A percentile compares a stretch with the other conserved stretches of the same genome.
Evolutionary conservation across 1,140 invertebrate genomes (phyloP).

Genomic region (Ceratina calcarata): DNA sequence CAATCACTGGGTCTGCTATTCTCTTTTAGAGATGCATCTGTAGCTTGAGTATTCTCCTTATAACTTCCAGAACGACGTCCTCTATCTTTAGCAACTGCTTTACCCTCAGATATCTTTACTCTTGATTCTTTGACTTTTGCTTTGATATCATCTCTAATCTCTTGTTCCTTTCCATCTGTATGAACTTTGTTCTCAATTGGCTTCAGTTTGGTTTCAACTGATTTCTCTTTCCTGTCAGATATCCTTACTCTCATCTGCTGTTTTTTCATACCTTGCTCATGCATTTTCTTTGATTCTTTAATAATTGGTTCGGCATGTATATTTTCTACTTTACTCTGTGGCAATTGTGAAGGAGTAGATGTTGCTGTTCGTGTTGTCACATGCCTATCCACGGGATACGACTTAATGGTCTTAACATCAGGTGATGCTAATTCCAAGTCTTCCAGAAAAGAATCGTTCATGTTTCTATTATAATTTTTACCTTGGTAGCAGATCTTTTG

Average conservation of each 20-base stretch:
- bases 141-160: conserved; percentile 45
- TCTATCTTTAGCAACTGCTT: conserved; percentile 45
- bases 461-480: conserved; percentile 42
- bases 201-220: conserved; percentile 57
- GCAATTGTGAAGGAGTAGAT: conserved; percentile 36
- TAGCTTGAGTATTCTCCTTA: conserved; percentile 59
- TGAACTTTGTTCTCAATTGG: conserved; percentile 56
- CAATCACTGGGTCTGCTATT: conserved; percentile 68
- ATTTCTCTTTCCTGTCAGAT: conserved; percentile 61
- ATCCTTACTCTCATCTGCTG: conserved; percentile 42
- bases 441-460: conserved; percentile 76
- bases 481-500: neutral
- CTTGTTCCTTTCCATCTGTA: conserved; percentile 32
- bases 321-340: neutral
- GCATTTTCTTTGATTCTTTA: conserved; percentile 34
- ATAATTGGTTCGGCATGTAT: neutral
- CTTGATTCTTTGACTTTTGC: conserved; percentile 48
- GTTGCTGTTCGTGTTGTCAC: conserved; percentile 53
- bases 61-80: conserved; percentile 51
- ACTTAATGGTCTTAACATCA: conserved; percentile 39
- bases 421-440: conserved; percentile 67
- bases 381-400: conserved; percentile 40
- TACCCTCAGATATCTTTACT: conserved; percentile 47
- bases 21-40: conserved; percentile 73
- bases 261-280: conserved; percentile 40